phyloP scores from a whole-genome alignment of 2,888 invertebrate genomes.

The Mactromeris polynyma region DNA sequence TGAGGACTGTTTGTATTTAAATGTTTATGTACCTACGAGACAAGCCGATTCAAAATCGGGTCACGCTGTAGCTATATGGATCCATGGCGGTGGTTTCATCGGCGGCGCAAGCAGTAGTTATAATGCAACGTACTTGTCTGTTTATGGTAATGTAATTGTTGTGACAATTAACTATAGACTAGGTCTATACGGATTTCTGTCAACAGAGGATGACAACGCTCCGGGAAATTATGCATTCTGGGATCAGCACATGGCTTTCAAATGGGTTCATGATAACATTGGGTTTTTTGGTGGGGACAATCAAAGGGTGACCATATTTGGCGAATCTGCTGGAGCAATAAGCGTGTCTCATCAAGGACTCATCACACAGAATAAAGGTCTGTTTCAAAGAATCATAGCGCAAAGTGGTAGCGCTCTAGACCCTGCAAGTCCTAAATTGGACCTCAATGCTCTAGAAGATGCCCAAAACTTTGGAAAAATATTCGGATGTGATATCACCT shows the following conservation, averaged over 20 bases:
- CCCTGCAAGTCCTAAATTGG: background rate
- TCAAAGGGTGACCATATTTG: constrained; percentile 65
- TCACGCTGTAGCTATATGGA: too few relatives aligned
- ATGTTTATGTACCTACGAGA: too few relatives aligned
- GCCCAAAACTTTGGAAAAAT: background rate
- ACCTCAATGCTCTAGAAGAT: background rate
- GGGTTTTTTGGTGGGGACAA: constrained; percentile 67
- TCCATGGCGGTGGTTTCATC: too few relatives aligned
- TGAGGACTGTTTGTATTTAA: too few relatives aligned
- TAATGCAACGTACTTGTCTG: too few relatives aligned
- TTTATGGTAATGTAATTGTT: too few relatives aligned
- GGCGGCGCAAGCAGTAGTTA: too few relatives aligned
- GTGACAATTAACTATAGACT: too few relatives aligned
- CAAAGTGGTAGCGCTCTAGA: constrained; percentile 49
- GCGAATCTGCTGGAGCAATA: constrained; percentile 74
- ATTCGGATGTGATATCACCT: background rate
- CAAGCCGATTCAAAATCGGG: too few relatives aligned
- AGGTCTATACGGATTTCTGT: too few relatives aligned
- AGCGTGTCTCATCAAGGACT: constrained; percentile 61
- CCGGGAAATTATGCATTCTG: constrained; percentile 72
- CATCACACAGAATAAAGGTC: constrained; percentile 45
- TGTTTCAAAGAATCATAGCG: constrained; percentile 57
- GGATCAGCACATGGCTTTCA: constrained; percentile 69
- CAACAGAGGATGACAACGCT: constrained; percentile 41
- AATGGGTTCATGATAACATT: constrained; percentile 72